A percentile compares a stretch with the other conserved stretches of the same genome.
Conservation (phyloP, 2,888 invertebrate genomes). For the Camponotus fellah region DNA sequence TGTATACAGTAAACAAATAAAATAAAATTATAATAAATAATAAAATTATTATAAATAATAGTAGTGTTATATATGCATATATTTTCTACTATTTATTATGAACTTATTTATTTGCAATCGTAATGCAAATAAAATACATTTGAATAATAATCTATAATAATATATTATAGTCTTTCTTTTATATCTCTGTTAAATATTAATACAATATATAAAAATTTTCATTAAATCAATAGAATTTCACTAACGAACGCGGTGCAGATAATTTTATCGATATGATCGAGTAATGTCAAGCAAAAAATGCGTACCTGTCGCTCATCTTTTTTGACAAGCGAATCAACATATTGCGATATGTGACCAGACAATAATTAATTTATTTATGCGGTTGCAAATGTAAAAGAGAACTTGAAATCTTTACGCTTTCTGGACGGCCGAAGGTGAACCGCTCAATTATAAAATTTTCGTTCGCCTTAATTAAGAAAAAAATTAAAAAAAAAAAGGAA, state of each 20-base stretch:
- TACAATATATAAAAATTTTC: background rate
- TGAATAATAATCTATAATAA: background rate
- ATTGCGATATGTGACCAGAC: background rate
- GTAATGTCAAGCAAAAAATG: background rate
- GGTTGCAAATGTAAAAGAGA: background rate
- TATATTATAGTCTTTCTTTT: background rate
- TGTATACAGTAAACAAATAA: background rate
- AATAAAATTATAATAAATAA: too few species aligned
- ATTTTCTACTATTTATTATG: background rate
- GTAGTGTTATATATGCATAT: background rate
- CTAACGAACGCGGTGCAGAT: constrained; percentile 2
- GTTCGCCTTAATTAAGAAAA: background rate
- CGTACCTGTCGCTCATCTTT: background rate
- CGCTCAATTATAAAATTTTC: constrained; percentile 10
- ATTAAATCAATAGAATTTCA: background rate
- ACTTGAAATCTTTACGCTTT: constrained; percentile 3
- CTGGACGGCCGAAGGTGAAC: constrained; percentile 10
- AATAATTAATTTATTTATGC: constrained; percentile 14
- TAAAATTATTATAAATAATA: background rate
- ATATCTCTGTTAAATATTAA: background rate
- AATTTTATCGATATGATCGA: constrained; percentile 11
- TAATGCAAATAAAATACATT: background rate
- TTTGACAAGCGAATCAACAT: background rate
- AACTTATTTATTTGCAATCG: background rate
- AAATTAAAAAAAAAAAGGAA: constrained; percentile 2